Conservation (phyloP, 1,140 invertebrate genomes). For the Eulimnadia texana region DNA sequence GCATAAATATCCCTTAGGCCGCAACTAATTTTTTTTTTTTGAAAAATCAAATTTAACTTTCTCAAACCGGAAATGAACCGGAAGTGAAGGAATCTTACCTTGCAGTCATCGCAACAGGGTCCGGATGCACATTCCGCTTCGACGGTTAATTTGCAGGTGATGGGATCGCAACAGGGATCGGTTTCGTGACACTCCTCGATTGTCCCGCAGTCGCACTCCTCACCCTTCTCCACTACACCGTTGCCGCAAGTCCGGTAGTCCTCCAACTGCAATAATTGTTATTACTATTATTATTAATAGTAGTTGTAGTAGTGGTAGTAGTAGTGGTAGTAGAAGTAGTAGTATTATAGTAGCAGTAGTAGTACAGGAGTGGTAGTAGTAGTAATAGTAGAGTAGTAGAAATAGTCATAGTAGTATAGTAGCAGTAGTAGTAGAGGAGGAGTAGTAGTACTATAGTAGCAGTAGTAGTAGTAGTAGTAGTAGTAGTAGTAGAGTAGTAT, state of each 20-base stretch:
- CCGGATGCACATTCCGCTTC: slow-evolving; percentile 84
- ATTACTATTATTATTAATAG: slow-evolving; percentile 3
- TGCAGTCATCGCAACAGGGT: slow-evolving; percentile 80
- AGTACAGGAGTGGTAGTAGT: no score
- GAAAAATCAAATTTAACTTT: no score
- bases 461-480: no score
- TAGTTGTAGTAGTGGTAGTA: not conserved
- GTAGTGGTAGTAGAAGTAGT: not conserved
- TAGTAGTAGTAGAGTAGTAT: no score
- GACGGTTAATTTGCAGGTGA: slow-evolving; percentile 78
- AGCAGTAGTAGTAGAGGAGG: no score
- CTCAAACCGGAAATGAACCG: not conserved
- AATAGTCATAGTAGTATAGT: no score
- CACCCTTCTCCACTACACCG: slow-evolving; percentile 80
- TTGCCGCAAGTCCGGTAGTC: slow-evolving; percentile 72
- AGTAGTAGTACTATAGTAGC: no score
- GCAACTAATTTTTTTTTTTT: no score
- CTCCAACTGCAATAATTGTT: slow-evolving; percentile 20
- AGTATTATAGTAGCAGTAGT: no score
- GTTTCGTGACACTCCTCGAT: slow-evolving; percentile 65
- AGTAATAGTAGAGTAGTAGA: no score
- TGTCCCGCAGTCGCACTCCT: slow-evolving; percentile 83
- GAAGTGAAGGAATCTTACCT: slow-evolving; percentile 37
- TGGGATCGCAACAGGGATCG: slow-evolving; percentile 89
- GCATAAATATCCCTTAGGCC: slow-evolving; percentile 58